Evolutionary conservation across 2,888 invertebrate genomes (phyloP).

Genomic region (Stenchaetothrips biformis): DNA sequence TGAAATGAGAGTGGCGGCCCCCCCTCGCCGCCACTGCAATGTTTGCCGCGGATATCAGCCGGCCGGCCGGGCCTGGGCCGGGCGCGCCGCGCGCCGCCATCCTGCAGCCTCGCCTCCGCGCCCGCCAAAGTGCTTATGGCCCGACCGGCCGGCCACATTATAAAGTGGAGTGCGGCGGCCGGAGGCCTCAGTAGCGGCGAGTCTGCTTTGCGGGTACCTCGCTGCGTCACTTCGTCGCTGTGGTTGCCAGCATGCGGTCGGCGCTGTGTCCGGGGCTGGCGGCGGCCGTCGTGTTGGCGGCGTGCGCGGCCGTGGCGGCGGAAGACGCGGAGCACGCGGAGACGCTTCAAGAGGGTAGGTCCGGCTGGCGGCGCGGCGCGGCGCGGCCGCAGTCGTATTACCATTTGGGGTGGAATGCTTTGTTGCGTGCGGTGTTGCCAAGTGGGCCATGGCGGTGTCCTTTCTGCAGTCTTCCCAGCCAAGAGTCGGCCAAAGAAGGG

Average conservation of each 20-base stretch:
- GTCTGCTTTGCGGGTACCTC: background rate
- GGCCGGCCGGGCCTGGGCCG: too few species aligned
- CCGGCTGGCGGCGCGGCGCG: background rate
- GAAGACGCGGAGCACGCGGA: background rate
- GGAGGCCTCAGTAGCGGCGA: background rate
- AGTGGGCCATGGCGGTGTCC: too few species aligned
- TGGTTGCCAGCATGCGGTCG: background rate
- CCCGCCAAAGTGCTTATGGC: background rate
- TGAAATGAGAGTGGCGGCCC: too few species aligned
- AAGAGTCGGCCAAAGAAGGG: too few species aligned
- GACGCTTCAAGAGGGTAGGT: background rate
- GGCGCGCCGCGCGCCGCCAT: background rate
- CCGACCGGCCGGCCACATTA: background rate
- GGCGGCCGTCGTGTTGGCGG: background rate
- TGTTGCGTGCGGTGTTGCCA: too few species aligned
- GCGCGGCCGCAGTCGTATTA: background rate
- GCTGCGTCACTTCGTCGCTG: background rate
- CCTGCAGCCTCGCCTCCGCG: background rate
- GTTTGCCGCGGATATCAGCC: too few species aligned
- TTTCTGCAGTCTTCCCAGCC: too few species aligned
- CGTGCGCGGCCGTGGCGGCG: background rate
- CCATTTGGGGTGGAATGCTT: too few species aligned
- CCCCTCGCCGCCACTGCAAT: too few species aligned
- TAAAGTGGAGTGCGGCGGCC: background rate
- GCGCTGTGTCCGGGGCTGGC: background rate